A percentile compares a stretch with the other conserved stretches of the same genome.
These are phyloP conservation scores for Tetragonisca angustula DNA, from an alignment of 2,888 invertebrate species.

Conservation along the genomic window DNA sequence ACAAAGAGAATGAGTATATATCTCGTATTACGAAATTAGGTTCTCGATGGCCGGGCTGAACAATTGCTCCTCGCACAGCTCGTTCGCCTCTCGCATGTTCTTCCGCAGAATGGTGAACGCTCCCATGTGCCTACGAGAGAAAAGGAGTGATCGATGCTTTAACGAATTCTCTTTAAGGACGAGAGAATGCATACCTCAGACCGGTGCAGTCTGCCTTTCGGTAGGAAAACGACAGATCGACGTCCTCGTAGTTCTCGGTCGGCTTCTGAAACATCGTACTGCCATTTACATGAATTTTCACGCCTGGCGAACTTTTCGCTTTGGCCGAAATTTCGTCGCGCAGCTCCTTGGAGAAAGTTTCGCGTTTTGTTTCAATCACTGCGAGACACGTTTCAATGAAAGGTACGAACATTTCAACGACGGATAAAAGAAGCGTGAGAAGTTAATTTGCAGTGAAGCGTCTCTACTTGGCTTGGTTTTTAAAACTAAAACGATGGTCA, in stretches of 20 bases:
- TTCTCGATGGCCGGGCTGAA: slow-evolving; percentile 71
- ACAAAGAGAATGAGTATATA: slow-evolving; percentile 35
- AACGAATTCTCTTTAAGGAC: background rate
- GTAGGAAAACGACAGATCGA: slow-evolving; percentile 79
- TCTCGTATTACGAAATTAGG: slow-evolving; percentile 72
- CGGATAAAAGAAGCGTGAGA: too few species aligned
- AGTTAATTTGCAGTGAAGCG: too few species aligned
- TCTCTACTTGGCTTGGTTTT: too few species aligned
- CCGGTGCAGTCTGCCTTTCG: slow-evolving; percentile 74
- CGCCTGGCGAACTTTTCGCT: background rate
- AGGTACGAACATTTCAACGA: too few species aligned
- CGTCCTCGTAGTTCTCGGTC: slow-evolving; percentile 75
- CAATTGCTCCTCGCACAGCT: slow-evolving; percentile 77
- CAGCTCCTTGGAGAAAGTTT: too few species aligned
- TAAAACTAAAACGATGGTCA: too few species aligned
- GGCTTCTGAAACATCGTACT: slow-evolving; percentile 68
- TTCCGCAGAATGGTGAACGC: slow-evolving; percentile 74
- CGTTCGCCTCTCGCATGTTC: slow-evolving; percentile 76
- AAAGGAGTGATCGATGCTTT: slow-evolving; percentile 21
- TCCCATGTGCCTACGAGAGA: slow-evolving; percentile 69
- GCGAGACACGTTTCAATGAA: too few species aligned
- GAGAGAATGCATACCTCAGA: slow-evolving; percentile 69
- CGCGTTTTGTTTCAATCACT: too few species aligned
- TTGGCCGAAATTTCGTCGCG: too few species aligned
- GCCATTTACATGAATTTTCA: background rate